Evolutionary conservation across 1,140 invertebrate genomes (phyloP), one percentile per base, ranked within the genome.

Genomic region (Camponotus pennsylvanicus): DNA sequence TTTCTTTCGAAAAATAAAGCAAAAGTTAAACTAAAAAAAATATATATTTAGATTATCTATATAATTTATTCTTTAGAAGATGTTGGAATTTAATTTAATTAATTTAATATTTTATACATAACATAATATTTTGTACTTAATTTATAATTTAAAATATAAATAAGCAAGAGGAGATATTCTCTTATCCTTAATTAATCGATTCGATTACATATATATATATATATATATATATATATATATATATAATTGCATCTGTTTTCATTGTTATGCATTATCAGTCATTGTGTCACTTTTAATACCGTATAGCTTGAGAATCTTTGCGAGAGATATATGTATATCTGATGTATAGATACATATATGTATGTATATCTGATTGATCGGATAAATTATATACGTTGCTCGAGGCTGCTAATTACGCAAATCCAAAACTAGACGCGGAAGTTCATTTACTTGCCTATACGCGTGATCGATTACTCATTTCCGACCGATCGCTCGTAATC

Each of bases 351-450:
- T 66, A 3, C n/a, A 77, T 63, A 63, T 42, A 34, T 4, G 1
- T 32, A 64, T 64, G 2, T 18, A 64, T 64, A n/a, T 27, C n/a
- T 6, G 21, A 52, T 70, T 27, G 64, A 80, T 70, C 18, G 45
- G 42, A 27, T 69, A 55, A 66, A 69, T 69, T 80, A 70, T 27
- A 11, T 6, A 55, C 42, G 13, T 11, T 66, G 64, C 64, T 80
- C 64, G 77, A 70, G 34, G 21, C 21, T 55, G 18, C 27, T 37
- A 66, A 78, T 78, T 66, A 80, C 45, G 45, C 55, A 70, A 80
- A 80, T 55, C 40, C 15, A 70, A 45, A 55, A 70, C 45, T 80
- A 55, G 64, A 70, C 37, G 57, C 40, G 49, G 15, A 83, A 83
- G n/a, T 83, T 75, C 8, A 61, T 75, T 73, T 49, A 37, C 13